A percentile compares a stretch with the other conserved stretches of the same genome.
phyloP scores from a whole-genome alignment of 1,140 invertebrate species.

The Philopotamus ludificatus region DNA sequence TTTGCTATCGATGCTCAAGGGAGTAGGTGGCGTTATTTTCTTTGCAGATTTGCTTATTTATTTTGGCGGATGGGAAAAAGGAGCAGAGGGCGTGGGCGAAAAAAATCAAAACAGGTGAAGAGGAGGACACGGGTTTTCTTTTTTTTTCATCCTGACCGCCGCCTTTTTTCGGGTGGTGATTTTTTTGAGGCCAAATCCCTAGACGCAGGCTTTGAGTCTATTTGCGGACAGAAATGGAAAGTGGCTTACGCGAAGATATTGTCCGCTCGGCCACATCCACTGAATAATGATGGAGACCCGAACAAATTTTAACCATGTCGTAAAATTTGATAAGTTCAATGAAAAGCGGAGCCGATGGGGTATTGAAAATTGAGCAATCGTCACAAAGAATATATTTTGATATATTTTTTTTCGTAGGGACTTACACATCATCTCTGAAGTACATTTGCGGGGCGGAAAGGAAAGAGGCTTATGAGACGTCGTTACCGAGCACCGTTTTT shows the following conservation, averaged over 20 bases:
- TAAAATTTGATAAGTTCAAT: background rate
- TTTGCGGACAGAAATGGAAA: background rate
- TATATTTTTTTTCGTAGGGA: background rate
- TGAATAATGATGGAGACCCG: background rate
- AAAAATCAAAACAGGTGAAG: background rate
- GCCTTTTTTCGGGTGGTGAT: background rate
- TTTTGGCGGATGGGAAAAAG: no score
- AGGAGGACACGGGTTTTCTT: background rate
- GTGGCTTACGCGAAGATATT: background rate
- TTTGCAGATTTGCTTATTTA: no score
- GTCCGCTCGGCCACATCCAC: background rate
- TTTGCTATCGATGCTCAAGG: no score
- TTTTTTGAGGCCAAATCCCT: background rate
- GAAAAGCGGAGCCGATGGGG: background rate
- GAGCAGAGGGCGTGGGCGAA: background rate
- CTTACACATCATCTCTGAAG: background rate
- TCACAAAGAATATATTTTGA: background rate
- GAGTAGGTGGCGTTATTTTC: no score
- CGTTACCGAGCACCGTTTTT: background rate
- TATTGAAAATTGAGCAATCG: background rate
- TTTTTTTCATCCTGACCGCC: background rate
- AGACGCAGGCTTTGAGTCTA: background rate
- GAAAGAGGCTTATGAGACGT: background rate
- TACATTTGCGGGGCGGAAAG: background rate
- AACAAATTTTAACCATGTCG: background rate